Evolutionary conservation across 2,113 vertebrate genomes (phyloP), one percentile per base, ranked within the genome.

Genomic region (Psilopsiagon aurifrons): DNA sequence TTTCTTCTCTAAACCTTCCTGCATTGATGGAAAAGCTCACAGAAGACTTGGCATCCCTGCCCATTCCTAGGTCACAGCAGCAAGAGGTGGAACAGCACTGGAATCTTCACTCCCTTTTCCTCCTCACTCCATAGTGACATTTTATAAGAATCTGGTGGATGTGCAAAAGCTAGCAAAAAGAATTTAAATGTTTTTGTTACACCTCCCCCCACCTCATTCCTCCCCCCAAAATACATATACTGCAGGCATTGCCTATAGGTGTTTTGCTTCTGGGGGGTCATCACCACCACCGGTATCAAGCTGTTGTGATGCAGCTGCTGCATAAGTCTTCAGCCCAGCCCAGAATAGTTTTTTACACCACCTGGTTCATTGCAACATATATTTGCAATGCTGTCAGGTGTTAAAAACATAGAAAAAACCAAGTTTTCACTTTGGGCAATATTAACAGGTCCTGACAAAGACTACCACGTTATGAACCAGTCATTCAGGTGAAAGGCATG

Each of bases 281-380:
- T n/a, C 52, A 16, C 17, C 55, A 19, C 3, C 17, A 10, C 12
- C 0, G 9, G 8, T 46, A 46, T 33, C 39, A 5, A 39, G 41
- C 51, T 27, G 46, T 3, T 7, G 35, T 2, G 35, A 23, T 2
- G 52, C 1, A 3, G 82, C 8, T 0, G 13, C 14, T 3, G 52
- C 46, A 25, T 3, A 1, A 33, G 57, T 6, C 31, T 64, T 10
- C 6, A 8, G 46, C 62, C 70, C 92, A 43, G 81, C 73, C 70
- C 46, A 7, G 8, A 23, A 3, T 0, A 5, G 9, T 17, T 29
- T 35, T 1, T 23, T 13, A 4, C 41, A 49, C 2, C 76, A 31
- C 60, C 78, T 54, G 60, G 28, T 0, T 49, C 55, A 16, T 6
- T 3, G 13, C 25, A 43, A 7, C 9, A 3, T 1, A 0, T 0